phyloP scores from a whole-genome alignment of 2,888 invertebrate genomes.

The Blera fallax region DNA sequence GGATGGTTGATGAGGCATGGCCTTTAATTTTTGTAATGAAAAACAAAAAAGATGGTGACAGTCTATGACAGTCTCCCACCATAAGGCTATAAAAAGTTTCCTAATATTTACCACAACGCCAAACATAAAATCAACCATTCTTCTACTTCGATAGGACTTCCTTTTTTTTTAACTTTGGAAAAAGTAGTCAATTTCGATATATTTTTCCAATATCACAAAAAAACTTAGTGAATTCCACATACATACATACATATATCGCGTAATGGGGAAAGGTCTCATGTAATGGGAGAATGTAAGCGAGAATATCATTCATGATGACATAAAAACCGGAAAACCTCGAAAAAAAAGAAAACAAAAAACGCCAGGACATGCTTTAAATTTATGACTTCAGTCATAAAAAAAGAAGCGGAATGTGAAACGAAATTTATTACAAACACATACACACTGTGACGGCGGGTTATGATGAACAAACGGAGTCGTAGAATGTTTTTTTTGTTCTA shows the following conservation, averaged over 20 bases:
- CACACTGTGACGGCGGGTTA: conserved; percentile 7
- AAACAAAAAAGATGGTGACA: too few species aligned
- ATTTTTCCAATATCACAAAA: conserved; percentile 22
- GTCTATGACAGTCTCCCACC: not conserved
- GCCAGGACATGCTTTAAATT: conserved; percentile 70
- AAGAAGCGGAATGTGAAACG: conserved; percentile 62
- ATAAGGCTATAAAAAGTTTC: not conserved
- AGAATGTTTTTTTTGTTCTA: conserved; percentile 47
- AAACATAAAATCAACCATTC: conserved; percentile 22
- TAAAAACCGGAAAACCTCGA: conserved; percentile 38
- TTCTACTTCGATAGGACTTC: not conserved
- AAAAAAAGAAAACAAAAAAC: conserved; percentile 16
- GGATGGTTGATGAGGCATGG: too few species aligned
- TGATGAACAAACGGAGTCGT: not conserved
- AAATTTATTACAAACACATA: conserved; percentile 66
- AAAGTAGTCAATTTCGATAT: conserved; percentile 3
- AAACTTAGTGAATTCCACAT: conserved; percentile 22
- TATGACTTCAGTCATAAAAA: conserved; percentile 71
- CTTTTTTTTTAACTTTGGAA: not conserved
- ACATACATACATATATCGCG: conserved; percentile 28
- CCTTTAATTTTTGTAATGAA: too few species aligned
- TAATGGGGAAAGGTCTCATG: conserved; percentile 27
- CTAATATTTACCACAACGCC: conserved; percentile 22
- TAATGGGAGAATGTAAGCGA: conserved; percentile 37
- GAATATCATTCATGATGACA: conserved; percentile 63